A percentile compares a stretch with the other conserved stretches of the same genome.
phyloP scores from a whole-genome alignment of 2,113 vertebrate species.

The Engraulis encrasicolus region DNA sequence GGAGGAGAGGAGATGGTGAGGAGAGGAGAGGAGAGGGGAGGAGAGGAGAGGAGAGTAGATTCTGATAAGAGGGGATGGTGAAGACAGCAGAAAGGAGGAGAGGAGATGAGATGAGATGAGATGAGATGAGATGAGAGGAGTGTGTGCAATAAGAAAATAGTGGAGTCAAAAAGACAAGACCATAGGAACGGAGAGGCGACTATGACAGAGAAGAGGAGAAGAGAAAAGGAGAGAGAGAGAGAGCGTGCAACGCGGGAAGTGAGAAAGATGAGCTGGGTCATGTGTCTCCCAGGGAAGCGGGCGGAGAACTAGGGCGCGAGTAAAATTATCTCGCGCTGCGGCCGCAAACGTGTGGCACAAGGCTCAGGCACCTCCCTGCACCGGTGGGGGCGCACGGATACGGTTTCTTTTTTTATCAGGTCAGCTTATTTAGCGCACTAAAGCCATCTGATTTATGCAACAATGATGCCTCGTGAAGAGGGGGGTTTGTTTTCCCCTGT shows the following conservation, averaged over 20 bases:
- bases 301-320: conserved; percentile 69
- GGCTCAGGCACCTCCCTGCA: not conserved
- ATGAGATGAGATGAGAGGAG: too few relatives aligned
- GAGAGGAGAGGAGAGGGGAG: too few relatives aligned
- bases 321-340: conserved; percentile 68
- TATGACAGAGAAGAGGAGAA: too few relatives aligned
- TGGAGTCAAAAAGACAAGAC: too few relatives aligned
- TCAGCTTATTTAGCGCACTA: not conserved
- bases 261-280: conserved; percentile 66
- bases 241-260: not conserved
- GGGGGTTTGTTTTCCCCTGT: not conserved
- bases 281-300: conserved; percentile 58
- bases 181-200: too few relatives aligned
- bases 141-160: too few relatives aligned
- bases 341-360: not conserved
- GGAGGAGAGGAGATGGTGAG: too few relatives aligned
- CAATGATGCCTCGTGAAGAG: not conserved
- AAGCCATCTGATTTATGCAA: conserved; percentile 42
- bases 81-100: too few relatives aligned
- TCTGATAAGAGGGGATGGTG: too few relatives aligned
- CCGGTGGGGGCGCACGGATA: conserved; percentile 11
- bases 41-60: too few relatives aligned
- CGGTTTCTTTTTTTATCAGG: not conserved
- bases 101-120: too few relatives aligned
- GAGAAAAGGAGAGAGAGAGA: too few relatives aligned